Conservation (phyloP, 1,140 invertebrate species). For the Brachionus angularis region DNA sequence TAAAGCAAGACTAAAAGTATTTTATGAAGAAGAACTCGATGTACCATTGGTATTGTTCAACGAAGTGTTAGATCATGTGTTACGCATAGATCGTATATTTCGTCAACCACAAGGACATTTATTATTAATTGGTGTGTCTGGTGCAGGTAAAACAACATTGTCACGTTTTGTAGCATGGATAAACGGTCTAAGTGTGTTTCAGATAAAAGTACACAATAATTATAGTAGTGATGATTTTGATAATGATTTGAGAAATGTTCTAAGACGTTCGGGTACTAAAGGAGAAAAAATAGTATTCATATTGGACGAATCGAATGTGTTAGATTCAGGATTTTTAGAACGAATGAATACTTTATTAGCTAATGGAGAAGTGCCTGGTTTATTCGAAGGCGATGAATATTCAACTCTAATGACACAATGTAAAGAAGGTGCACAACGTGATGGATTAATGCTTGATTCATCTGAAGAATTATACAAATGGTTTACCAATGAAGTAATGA, state of each 20-base stretch:
- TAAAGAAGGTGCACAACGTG: constrained; percentile 94
- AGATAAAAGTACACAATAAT: constrained; percentile 98
- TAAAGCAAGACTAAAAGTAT: constrained; percentile 92
- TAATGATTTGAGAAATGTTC: constrained; percentile 88
- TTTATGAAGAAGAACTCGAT: constrained; percentile 98
- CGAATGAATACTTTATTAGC: constrained; percentile 97
- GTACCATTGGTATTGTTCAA: constrained; percentile 96
- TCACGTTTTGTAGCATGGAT: constrained; percentile 99
- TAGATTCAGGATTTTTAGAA: constrained; percentile 96
- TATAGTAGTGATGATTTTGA: constrained; percentile 98
- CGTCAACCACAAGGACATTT: constrained; percentile 77
- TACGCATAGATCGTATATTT: constrained; percentile 97
- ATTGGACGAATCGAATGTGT: constrained; percentile 95
- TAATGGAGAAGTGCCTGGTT: constrained; percentile 78
- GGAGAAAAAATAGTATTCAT: constrained; percentile 99
- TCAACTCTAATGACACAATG: constrained; percentile 99
- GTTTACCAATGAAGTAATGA: constrained; percentile 88
- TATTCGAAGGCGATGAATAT: constrained; percentile 79
- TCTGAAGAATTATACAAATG: constrained; percentile 97
- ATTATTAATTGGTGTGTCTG: constrained; percentile 73
- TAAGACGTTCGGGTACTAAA: constrained; percentile 89
- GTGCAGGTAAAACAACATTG: constrained; percentile 95
- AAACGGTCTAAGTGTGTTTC: constrained; percentile 96
- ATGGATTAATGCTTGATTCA: constrained; percentile 96
- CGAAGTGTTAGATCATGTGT: constrained; percentile 94